These are phyloP conservation scores for Drosophila meridionalis DNA, from an alignment of 2,888 invertebrate genomes.

Conservation along the genomic window DNA sequence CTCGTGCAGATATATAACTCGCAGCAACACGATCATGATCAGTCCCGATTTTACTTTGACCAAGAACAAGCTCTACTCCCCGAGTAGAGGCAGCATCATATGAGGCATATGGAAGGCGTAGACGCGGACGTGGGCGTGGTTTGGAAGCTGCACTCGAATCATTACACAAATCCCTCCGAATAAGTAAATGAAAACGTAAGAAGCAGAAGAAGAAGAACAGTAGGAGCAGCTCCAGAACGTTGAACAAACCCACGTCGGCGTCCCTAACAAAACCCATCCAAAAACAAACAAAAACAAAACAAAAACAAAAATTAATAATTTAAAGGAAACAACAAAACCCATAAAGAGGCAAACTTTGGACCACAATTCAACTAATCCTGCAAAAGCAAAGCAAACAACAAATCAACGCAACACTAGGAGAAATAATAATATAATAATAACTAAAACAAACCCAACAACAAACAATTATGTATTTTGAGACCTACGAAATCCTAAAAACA, in stretches of 20 bases:
- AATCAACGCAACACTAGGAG: conserved; percentile 57
- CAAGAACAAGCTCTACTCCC: conserved; percentile 95
- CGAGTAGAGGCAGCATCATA: conserved; percentile 71
- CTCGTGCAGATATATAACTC: conserved; percentile 90
- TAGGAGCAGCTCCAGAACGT: conserved; percentile 8
- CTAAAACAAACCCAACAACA: conserved; percentile 43
- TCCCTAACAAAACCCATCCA: conserved; percentile 38
- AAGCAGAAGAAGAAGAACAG: conserved; percentile 44
- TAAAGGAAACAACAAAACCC: conserved; percentile 48
- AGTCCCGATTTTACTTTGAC: conserved; percentile 94
- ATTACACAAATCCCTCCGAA: conserved; percentile 79
- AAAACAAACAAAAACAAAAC: conserved; percentile 31
- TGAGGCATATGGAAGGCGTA: conserved; percentile 50
- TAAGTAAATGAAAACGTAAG: conserved; percentile 45
- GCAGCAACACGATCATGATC: conserved; percentile 94
- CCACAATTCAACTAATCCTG: conserved; percentile 71
- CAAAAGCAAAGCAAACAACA: conserved; percentile 51
- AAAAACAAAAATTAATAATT: conserved; percentile 22
- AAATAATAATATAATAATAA: conserved; percentile 19
- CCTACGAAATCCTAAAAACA: conserved; percentile 44
- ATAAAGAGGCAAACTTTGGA: conserved; percentile 80
- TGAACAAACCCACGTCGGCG: conserved; percentile 33
- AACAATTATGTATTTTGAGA: conserved; percentile 68
- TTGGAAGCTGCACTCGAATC: conserved; percentile 46
- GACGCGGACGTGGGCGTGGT: conserved; percentile 35